phyloP scores from a whole-genome alignment of 2,888 invertebrate species.

The Nebria brevicollis region DNA sequence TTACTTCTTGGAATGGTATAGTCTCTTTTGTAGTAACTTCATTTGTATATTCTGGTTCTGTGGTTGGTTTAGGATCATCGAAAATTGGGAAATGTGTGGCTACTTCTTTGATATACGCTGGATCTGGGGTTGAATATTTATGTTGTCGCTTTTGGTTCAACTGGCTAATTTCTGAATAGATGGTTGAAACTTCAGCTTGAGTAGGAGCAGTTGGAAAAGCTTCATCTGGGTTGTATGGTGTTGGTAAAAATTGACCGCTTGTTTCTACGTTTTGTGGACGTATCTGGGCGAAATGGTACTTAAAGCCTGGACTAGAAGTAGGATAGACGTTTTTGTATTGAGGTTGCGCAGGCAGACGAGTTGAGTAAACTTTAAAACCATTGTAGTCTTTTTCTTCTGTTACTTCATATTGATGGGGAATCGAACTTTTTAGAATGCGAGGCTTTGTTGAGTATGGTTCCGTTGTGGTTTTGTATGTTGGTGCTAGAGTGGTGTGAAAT shows the following conservation, averaged over 20 bases:
- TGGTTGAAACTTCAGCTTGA: constrained; percentile 59
- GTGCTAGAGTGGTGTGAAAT: constrained; percentile 57
- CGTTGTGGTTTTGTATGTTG: constrained; percentile 40
- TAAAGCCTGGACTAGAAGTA: constrained; percentile 36
- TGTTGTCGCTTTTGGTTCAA: constrained; percentile 54
- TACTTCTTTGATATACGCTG: constrained; percentile 61
- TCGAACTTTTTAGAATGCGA: constrained; percentile 51
- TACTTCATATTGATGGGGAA: constrained; percentile 57
- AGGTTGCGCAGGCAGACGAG: constrained; percentile 51
- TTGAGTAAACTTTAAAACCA: not conserved
- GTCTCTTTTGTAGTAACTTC: constrained; percentile 49
- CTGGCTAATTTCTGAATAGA: constrained; percentile 58
- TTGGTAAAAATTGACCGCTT: constrained; percentile 59
- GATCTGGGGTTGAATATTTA: constrained; percentile 52
- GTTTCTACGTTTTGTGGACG: constrained; percentile 47
- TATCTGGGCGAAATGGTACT: constrained; percentile 47
- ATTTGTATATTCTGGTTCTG: constrained; percentile 48
- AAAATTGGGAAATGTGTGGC: constrained; percentile 62
- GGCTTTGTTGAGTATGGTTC: constrained; percentile 40
- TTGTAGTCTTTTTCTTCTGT: constrained; percentile 58
- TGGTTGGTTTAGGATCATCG: constrained; percentile 52
- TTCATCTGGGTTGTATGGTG: constrained; percentile 58
- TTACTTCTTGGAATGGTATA: constrained; percentile 30
- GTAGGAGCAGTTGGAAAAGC: constrained; percentile 59
- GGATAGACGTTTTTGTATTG: constrained; percentile 47